A percentile compares a stretch with the other conserved stretches of the same genome.
Conservation (phyloP, 2,888 invertebrate genomes). For the Unio delphinus region DNA sequence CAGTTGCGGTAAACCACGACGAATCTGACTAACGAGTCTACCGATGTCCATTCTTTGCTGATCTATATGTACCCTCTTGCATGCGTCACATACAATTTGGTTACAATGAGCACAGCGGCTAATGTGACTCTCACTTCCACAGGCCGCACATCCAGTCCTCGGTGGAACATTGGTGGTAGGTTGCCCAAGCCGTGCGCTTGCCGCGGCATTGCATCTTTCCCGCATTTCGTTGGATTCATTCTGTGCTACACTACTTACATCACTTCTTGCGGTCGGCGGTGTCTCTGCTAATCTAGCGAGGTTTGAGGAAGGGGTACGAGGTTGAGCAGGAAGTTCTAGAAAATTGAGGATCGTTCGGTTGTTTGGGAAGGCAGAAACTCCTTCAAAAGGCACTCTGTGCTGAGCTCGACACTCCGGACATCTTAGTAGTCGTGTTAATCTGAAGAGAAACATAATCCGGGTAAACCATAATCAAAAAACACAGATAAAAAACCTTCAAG, state of each 20-base stretch:
- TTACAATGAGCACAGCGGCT: conserved; percentile 95
- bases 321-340: conserved; percentile 90
- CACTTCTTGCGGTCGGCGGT: conserved; percentile 8
- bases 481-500: no score
- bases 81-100: conserved; percentile 96
- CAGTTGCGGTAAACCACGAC: conserved; percentile 81
- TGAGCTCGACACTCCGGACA: conserved; percentile 98
- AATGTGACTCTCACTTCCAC: conserved; percentile 76
- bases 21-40: conserved; percentile 80
- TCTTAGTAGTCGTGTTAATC: conserved; percentile 14
- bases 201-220: neutral
- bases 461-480: no score
- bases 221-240: conserved; percentile 11
- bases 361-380: conserved; percentile 93
- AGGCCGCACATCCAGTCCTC: conserved; percentile 89
- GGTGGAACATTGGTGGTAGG: conserved; percentile 4
- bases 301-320: conserved; percentile 5
- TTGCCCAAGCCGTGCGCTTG: neutral
- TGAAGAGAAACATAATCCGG: no score
- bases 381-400: conserved; percentile 93
- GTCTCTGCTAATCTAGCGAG: conserved; percentile 8
- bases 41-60: conserved; percentile 79
- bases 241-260: conserved; percentile 3
- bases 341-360: conserved; percentile 96
- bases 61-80: conserved; percentile 78